These are phyloP conservation scores for Aulostomus chinensis DNA, from an alignment of 2,797 vertebrate genomes.

Conservation along the genomic window DNA sequence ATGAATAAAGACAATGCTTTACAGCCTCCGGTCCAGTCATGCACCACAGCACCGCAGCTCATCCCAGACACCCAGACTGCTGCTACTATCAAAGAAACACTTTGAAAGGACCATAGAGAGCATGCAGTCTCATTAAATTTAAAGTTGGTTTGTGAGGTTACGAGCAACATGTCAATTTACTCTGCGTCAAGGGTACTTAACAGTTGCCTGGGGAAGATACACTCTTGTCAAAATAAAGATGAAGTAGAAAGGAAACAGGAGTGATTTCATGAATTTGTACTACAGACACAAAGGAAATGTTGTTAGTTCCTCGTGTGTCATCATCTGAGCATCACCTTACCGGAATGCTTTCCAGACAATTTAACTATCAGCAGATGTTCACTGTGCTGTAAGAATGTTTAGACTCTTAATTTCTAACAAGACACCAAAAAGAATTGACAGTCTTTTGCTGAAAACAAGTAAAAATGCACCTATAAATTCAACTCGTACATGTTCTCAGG, in stretches of 20 bases:
- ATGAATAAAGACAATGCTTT: slow-evolving; percentile 63
- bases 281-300: slow-evolving; percentile 33
- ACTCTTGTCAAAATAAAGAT: slow-evolving; percentile 10
- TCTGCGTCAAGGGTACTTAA: slow-evolving; percentile 7
- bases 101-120: slow-evolving; percentile 23
- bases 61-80: slow-evolving; percentile 43
- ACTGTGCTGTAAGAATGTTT: slow-evolving; percentile 24
- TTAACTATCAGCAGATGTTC: slow-evolving; percentile 63
- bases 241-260: neutral
- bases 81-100: slow-evolving; percentile 42
- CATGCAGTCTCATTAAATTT: slow-evolving; percentile 37
- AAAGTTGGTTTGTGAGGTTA: slow-evolving; percentile 28
- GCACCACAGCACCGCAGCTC: slow-evolving; percentile 27
- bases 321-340: slow-evolving; percentile 58
- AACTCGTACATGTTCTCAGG: no score
- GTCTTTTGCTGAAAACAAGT: no score
- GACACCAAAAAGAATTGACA: slow-evolving; percentile 1
- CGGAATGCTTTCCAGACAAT: slow-evolving; percentile 52
- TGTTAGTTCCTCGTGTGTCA: slow-evolving; percentile 46
- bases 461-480: no score
- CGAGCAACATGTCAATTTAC: slow-evolving; percentile 19
- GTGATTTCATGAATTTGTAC: slow-evolving; percentile 49
- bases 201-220: slow-evolving; percentile 7
- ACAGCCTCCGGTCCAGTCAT: slow-evolving; percentile 47
- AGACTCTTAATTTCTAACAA: slow-evolving; percentile 13